These are phyloP conservation scores for Branchipolynoe longqiensis DNA, from an alignment of 2,888 invertebrate genomes.

Conservation along the genomic window DNA sequence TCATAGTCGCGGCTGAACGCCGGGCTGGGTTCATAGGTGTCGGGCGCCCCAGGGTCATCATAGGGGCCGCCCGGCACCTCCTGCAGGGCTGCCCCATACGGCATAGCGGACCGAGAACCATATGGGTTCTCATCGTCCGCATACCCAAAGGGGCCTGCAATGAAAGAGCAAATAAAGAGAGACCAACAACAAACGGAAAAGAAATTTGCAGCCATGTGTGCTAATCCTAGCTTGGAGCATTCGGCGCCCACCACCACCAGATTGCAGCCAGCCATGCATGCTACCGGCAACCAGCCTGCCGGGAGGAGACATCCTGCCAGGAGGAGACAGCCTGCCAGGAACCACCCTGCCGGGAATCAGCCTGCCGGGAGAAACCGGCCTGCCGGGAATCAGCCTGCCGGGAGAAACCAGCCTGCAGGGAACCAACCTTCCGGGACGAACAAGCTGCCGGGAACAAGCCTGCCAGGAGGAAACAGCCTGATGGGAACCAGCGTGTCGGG, in stretches of 20 bases:
- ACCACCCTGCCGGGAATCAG: no score
- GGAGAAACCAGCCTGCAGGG: no score
- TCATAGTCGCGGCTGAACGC: constrained; percentile 64
- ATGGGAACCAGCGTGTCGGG: no score
- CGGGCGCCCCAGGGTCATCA: background rate
- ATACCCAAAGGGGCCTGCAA: constrained; percentile 45
- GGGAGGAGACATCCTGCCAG: no score
- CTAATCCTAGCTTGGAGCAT: no score
- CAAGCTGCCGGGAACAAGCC: no score
- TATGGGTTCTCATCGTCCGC: constrained; percentile 43
- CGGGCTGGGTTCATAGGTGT: constrained; percentile 62
- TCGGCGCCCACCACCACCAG: no score
- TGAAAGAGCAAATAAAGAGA: background rate
- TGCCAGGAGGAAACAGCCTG: no score
- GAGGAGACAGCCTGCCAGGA: no score
- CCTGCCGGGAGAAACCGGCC: no score
- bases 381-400: no score
- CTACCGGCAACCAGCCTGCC: background rate
- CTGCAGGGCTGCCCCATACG: background rate
- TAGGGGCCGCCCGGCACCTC: background rate
- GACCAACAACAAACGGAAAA: background rate
- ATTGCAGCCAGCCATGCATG: background rate
- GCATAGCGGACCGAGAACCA: constrained; percentile 36
- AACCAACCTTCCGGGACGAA: no score
- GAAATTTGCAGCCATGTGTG: background rate